Base-by-base conservation (phyloP, 1,140 invertebrate genomes). In the Ostrea denselamellosa region DNA sequence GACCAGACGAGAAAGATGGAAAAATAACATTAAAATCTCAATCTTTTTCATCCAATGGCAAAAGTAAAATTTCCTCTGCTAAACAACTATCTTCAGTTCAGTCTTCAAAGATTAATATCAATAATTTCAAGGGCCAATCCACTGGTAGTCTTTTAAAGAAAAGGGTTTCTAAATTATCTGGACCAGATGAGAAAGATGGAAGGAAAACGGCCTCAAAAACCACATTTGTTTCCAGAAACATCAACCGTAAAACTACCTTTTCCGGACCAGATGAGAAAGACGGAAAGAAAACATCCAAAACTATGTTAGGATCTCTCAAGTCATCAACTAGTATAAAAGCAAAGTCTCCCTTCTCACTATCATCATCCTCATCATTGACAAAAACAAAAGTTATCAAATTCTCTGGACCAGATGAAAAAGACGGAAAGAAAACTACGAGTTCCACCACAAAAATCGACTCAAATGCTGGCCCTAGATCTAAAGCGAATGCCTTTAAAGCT, bases 1-100 rank as follows among this genome's bases (percentile, higher is more conserved):
- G 68, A 71, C 68, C 68, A 34, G 68, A 71, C 22, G 68, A 71
- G 25, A 71, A 71, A 71, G 68, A 71, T 28, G 68, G 68, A 28
- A 71, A 28, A 34, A 12, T 34, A 22, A n/a, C 2, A 62, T 5
- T n/a, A 3, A 62, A 62, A n/a, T 62, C 58, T 62, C 34, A 5
- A 5, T 44, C 34, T 44, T 44, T 44, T 44, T 44, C 34, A 2
- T 44, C 34, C 34, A 44, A 44, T 44, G 34, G 34, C 34, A 44
- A 44, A 44, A 1, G 34, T 44, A 44, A 44, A 44, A 44, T 44
- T 44, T 44, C 34, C 34, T 44, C 34, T 44, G 34, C 1, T 44
- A 44, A 44, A 44, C 34, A 44, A 1, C 34, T 44, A 44, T 44
- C 34, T 44, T n/a, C n/a, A n/a, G n/a, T n/a, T n/a, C n/a, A n/a